phyloP scores from a whole-genome alignment of 2,797 vertebrate species.

The Rhynchotus rufescens region DNA sequence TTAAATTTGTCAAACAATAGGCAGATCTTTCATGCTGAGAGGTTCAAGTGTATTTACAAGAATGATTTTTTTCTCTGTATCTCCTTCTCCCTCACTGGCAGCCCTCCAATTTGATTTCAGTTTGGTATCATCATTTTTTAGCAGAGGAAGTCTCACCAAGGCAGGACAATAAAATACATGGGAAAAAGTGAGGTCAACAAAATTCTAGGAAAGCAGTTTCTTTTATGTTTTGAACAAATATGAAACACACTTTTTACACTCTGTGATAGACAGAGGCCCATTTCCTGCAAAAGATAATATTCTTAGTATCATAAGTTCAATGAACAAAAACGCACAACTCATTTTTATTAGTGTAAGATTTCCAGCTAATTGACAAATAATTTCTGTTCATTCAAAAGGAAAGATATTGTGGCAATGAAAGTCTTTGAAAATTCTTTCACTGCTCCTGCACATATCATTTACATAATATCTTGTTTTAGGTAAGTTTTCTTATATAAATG shows the following conservation, averaged over 20 bases:
- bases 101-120: neutral
- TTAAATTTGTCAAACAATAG: neutral
- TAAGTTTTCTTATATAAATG: neutral
- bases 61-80: constrained; percentile 17
- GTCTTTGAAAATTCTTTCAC: neutral
- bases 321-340: neutral
- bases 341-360: neutral
- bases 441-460: neutral
- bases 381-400: neutral
- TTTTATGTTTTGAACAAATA: neutral
- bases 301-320: neutral
- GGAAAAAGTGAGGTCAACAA: constrained; percentile 18
- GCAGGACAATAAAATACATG: neutral
- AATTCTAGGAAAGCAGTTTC: neutral
- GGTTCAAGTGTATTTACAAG: constrained; percentile 48
- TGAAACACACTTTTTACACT: neutral
- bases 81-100: constrained; percentile 8
- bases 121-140: constrained; percentile 5
- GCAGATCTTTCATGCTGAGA: constrained; percentile 15
- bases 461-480: neutral
- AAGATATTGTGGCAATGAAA: neutral
- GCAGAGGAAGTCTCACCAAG: neutral
- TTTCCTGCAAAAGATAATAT: neutral
- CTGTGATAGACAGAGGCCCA: neutral
- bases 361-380: neutral